Evolutionary conservation across 2,113 vertebrate species (phyloP).

Genomic region (Elephantulus edwardii): DNA sequence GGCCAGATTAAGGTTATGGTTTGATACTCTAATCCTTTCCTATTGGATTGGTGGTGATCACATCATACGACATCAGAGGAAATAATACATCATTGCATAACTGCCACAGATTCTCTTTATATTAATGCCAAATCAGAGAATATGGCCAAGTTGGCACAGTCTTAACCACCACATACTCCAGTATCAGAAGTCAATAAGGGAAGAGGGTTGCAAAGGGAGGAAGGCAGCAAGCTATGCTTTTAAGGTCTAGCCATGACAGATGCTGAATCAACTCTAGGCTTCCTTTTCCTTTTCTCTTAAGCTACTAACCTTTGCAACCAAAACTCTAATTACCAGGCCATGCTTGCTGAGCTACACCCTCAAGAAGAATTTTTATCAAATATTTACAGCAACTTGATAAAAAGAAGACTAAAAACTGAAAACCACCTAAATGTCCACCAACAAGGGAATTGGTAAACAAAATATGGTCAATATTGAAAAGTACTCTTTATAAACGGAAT

Average conservation of each 20-base stretch:
- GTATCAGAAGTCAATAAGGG: too few species aligned
- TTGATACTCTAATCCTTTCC: too few species aligned
- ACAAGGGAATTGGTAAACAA: neutral
- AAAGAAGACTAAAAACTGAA: neutral
- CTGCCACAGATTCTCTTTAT: too few species aligned
- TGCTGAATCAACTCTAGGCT: neutral
- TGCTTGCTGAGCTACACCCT: too few species aligned
- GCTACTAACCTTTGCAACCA: neutral
- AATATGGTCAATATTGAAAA: neutral
- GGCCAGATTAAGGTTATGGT: too few species aligned
- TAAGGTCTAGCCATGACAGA: neutral
- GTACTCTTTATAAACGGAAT: neutral
- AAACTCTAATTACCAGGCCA: neutral
- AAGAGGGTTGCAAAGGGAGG: neutral
- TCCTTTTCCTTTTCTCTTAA: neutral
- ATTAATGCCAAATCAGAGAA: too few species aligned
- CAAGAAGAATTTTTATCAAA: neutral
- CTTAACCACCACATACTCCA: too few species aligned
- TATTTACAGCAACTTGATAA: neutral
- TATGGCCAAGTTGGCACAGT: too few species aligned
- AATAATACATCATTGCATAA: too few species aligned
- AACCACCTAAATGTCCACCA: neutral
- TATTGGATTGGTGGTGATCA: too few species aligned
- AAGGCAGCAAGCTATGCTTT: neutral
- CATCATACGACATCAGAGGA: too few species aligned